A percentile compares a stretch with the other conserved stretches of the same genome.
Conservation (phyloP, 2,888 invertebrate genomes). For the Epistrophella euchroma region DNA sequence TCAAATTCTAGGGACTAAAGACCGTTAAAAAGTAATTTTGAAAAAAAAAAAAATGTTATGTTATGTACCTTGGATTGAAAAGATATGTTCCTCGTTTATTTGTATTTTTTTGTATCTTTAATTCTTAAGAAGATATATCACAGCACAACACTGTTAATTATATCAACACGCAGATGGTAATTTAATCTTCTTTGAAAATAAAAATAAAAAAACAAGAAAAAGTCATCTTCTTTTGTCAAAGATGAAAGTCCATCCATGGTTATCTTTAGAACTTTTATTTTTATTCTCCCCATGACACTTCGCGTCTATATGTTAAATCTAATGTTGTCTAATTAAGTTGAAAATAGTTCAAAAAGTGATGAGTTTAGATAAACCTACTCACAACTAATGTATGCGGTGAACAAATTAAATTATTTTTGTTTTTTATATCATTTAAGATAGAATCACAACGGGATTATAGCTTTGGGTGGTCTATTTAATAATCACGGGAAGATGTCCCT, state of each 20-base stretch:
- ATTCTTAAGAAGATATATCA: neutral
- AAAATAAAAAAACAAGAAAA: neutral
- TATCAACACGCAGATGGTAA: conserved; percentile 50
- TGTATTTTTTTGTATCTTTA: neutral
- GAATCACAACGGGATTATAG: conserved; percentile 62
- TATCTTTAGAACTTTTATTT: neutral
- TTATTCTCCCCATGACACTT: conserved; percentile 11
- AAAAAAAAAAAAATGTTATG: too few species aligned
- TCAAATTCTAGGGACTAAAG: too few species aligned
- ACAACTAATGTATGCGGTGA: neutral
- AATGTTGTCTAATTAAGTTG: conserved; percentile 68
- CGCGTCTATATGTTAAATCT: neutral
- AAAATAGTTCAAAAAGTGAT: conserved; percentile 38
- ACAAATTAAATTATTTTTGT: conserved; percentile 44
- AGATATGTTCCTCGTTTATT: neutral
- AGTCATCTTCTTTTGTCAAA: neutral
- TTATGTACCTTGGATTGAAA: too few species aligned
- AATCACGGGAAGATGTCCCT: conserved; percentile 13
- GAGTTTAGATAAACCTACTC: conserved; percentile 6
- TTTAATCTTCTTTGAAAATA: conserved; percentile 17
- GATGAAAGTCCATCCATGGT: neutral
- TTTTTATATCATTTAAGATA: conserved; percentile 7
- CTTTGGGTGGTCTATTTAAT: conserved; percentile 62
- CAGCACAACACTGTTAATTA: conserved; percentile 54
- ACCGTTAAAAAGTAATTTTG: too few species aligned